Evolutionary conservation across 2,888 invertebrate genomes (phyloP).

Genomic region (Drosophila neotestacea): DNA sequence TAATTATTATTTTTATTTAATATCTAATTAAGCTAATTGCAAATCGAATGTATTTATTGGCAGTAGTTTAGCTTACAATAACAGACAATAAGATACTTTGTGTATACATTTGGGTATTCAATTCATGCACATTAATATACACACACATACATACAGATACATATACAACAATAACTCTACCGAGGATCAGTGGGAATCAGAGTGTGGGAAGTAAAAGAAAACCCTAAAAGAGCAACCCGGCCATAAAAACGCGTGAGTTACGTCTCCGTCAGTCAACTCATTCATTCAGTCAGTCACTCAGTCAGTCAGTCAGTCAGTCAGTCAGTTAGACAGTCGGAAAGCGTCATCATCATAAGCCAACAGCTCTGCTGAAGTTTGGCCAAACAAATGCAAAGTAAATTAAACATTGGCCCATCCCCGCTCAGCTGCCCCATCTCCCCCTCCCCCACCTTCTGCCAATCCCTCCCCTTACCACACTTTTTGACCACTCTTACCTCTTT

Average conservation of each 20-base stretch:
- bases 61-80: slow-evolving; percentile 11
- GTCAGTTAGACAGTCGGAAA: slow-evolving; percentile 22
- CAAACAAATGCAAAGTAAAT: slow-evolving; percentile 78
- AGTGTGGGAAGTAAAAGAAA: slow-evolving; percentile 68
- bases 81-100: slow-evolving; percentile 18
- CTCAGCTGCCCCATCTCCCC: slow-evolving; percentile 17
- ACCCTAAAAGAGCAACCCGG: slow-evolving; percentile 49
- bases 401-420: slow-evolving; percentile 55
- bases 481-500: background rate
- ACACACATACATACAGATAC: slow-evolving; percentile 2
- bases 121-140: slow-evolving; percentile 35
- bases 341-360: slow-evolving; percentile 58
- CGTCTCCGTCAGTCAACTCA: slow-evolving; percentile 45
- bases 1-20: background rate
- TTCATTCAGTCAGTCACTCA: slow-evolving; percentile 29
- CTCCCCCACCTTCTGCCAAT: background rate
- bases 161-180: slow-evolving; percentile 11
- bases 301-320: slow-evolving; percentile 33
- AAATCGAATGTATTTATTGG: slow-evolving; percentile 2
- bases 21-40: slow-evolving; percentile 9
- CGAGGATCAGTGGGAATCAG: slow-evolving; percentile 67
- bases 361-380: slow-evolving; percentile 54
- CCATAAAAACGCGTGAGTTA: slow-evolving; percentile 76
- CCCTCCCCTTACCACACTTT: background rate
- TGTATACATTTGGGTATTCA: slow-evolving; percentile 48